Percentiles rank a stretch among this genome's conserved stretches.
These are phyloP conservation scores for Alviniconcha marisindica DNA, from an alignment of 1,140 invertebrate genomes.

Conservation along the genomic window DNA sequence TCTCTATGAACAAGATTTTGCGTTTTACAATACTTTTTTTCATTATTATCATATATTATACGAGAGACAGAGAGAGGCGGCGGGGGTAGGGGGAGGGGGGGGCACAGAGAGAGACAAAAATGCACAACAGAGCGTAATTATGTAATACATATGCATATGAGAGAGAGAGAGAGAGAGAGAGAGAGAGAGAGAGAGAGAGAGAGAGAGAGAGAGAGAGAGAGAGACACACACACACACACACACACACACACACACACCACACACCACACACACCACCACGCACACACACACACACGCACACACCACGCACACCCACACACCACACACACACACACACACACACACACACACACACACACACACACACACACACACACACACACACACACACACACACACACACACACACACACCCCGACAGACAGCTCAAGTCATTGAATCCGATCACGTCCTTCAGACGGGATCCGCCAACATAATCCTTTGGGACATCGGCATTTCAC, in stretches of 20 bases:
- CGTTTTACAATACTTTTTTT: background rate
- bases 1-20: background rate
- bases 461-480: too few species aligned
- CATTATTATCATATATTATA: background rate
- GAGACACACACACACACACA: background rate
- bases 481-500: too few species aligned
- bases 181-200: background rate
- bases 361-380: conserved; percentile 25
- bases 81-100: background rate
- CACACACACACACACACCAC: background rate
- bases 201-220: background rate
- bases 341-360: background rate
- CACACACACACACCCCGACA: conserved; percentile 17
- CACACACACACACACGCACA: too few species aligned
- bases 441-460: too few species aligned
- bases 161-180: background rate
- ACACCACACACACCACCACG: background rate
- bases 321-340: background rate
- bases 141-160: background rate
- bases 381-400: conserved; percentile 21
- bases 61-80: background rate
- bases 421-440: too few species aligned
- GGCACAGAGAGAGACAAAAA: background rate
- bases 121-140: background rate
- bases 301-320: too few species aligned